These are phyloP conservation scores for Chanos chanos DNA, from an alignment of 2,797 vertebrate species.

Conservation along the genomic window DNA sequence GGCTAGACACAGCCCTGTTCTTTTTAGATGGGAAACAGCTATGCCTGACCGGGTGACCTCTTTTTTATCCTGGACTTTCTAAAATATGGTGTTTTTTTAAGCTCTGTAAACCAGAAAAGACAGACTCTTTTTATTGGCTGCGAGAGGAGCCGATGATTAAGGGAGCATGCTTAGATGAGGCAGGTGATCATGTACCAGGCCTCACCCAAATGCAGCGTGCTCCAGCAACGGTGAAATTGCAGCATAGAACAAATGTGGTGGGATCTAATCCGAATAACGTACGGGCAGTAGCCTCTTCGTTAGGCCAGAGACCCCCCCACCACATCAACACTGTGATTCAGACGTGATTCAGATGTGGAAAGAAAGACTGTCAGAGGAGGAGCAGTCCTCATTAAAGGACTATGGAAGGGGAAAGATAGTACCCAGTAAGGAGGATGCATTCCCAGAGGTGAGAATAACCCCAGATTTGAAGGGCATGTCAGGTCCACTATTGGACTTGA, in stretches of 20 bases:
- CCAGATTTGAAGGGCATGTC: too few relatives aligned
- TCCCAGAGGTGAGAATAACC: neutral
- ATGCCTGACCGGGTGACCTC: neutral
- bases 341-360: conserved; percentile 1
- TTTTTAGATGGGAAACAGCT: neutral
- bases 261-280: neutral
- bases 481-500: too few relatives aligned
- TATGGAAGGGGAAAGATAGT: too few relatives aligned
- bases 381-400: neutral
- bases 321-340: neutral
- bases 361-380: neutral
- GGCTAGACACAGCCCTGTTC: neutral
- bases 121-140: conserved; percentile 19
- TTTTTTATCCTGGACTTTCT: neutral
- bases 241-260: neutral
- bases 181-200: conserved; percentile 44
- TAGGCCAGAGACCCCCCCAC: neutral
- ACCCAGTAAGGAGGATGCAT: too few relatives aligned
- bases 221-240: neutral
- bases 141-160: conserved; percentile 6
- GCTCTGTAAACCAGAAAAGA: conserved; percentile 19
- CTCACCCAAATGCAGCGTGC: neutral
- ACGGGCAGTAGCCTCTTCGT: neutral
- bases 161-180: neutral
- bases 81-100: too few relatives aligned